Evolutionary conservation across 2,888 invertebrate species (phyloP), one percentile per base, ranked within the genome.

Genomic region (Luffia ferchaultella): DNA sequence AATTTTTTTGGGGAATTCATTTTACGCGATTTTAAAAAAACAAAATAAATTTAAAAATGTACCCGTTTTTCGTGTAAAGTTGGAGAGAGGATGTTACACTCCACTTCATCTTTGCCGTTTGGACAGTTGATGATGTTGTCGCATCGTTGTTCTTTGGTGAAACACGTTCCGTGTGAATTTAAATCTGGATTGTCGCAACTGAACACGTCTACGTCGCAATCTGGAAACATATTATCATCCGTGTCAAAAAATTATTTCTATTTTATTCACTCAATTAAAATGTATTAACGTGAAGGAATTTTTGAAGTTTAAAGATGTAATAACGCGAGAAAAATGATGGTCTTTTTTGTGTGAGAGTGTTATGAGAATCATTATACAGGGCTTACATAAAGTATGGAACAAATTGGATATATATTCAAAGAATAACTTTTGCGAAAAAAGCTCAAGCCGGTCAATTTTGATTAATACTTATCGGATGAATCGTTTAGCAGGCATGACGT

Each of bases 81-180:
- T 16, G 86, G 86, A 1, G 89, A 85, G 48, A 95, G 76, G 64
- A 91, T 83, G 45, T 86, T 88, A 63, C 95, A 95, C 55, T 92
- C 92, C 18, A 80, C 70, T 76, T 95, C 95, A 60, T 95, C 95
- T 63, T 87, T 89, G 18, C 89, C 89, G 60, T 91, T 93, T 9
- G 70, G 58, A 60, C 95, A 95, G 56, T 95, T 89, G 16, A 66
- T 62, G 0, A 86, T 68, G 18, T 90, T 90, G 60, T 95, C 91
- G 61, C 95, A 95, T 53, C 92, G 86, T 63, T 93, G 88, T 19
- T 82, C 73, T 51, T 88, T 75, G 15, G 86, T 85, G 50, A 92
- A 88, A 63, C 95, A 95, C 52, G 86, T 88, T 3, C 85, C 82
- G 42, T 69, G 66, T 0, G 75, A 75, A 42, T 86, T 85, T n/a